phyloP scores from a whole-genome alignment of 2,113 vertebrate genomes.

The Danionella cerebrum region DNA sequence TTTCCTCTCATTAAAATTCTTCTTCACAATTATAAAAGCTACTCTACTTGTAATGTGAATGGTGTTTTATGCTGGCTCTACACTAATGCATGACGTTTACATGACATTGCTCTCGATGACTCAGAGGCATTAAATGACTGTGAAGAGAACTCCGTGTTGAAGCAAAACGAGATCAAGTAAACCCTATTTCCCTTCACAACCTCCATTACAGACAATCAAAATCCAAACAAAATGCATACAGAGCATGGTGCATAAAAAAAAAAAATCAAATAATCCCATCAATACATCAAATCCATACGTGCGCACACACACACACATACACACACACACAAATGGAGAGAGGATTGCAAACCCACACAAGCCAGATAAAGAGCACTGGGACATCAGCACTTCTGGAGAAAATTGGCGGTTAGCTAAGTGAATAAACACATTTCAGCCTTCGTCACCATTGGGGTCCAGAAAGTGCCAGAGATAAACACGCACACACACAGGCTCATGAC shows the following conservation, averaged over 20 bases:
- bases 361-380: slow-evolving; percentile 55
- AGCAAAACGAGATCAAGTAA: too few relatives aligned
- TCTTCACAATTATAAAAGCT: neutral
- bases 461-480: slow-evolving; percentile 44
- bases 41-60: too few relatives aligned
- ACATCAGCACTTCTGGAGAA: slow-evolving; percentile 52
- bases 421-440: slow-evolving; percentile 66
- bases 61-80: neutral
- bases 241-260: neutral
- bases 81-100: neutral
- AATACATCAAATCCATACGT: neutral
- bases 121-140: too few relatives aligned
- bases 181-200: neutral
- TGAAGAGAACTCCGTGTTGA: too few relatives aligned
- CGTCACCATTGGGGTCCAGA: slow-evolving; percentile 56
- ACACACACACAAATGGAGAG: slow-evolving; percentile 3
- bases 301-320: neutral
- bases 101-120: too few relatives aligned
- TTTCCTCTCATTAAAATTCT: too few relatives aligned
- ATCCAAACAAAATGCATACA: neutral
- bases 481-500: slow-evolving; percentile 29
- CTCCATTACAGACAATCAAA: neutral
- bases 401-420: slow-evolving; percentile 71
- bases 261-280: neutral
- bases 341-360: slow-evolving; percentile 20